Conservation (phyloP, 2,888 invertebrate genomes). For the Balanococcus diminutus region DNA sequence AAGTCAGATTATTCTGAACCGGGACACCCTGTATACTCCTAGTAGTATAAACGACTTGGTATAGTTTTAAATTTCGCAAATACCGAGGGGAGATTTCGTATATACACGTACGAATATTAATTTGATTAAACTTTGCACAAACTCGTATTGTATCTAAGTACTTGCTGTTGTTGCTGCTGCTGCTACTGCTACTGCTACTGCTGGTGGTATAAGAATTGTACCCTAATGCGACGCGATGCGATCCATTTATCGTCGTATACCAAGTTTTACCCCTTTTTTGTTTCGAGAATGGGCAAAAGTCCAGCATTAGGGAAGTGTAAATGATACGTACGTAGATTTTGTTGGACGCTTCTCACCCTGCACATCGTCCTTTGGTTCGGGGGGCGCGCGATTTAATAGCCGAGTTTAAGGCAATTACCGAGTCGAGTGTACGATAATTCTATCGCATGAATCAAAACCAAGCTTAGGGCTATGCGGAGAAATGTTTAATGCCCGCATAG, state of each 20-base stretch:
- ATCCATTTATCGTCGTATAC: no score
- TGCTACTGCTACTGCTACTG: no score
- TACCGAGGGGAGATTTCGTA: not conserved
- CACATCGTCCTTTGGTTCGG: not conserved
- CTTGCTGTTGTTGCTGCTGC: no score
- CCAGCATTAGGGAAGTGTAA: not conserved
- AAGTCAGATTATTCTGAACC: no score
- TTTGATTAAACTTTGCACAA: not conserved
- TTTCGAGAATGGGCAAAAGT: not conserved
- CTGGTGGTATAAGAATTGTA: not conserved
- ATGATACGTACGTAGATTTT: not conserved
- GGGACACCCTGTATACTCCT: not conserved
- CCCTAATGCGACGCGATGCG: not conserved
- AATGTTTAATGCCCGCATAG: not conserved
- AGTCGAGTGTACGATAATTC: not conserved
- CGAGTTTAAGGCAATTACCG: not conserved
- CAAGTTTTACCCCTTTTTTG: not conserved
- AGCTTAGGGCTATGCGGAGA: not conserved
- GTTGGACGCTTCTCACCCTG: not conserved
- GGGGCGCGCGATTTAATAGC: not conserved
- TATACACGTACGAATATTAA: not conserved
- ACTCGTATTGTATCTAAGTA: not conserved
- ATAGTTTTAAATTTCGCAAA: conserved; percentile 4
- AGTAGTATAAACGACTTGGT: not conserved
- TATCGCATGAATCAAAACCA: not conserved